Evolutionary conservation across 2,113 vertebrate genomes (phyloP), one percentile per base, ranked within the genome.

Genomic region (Scatophagus argus): DNA sequence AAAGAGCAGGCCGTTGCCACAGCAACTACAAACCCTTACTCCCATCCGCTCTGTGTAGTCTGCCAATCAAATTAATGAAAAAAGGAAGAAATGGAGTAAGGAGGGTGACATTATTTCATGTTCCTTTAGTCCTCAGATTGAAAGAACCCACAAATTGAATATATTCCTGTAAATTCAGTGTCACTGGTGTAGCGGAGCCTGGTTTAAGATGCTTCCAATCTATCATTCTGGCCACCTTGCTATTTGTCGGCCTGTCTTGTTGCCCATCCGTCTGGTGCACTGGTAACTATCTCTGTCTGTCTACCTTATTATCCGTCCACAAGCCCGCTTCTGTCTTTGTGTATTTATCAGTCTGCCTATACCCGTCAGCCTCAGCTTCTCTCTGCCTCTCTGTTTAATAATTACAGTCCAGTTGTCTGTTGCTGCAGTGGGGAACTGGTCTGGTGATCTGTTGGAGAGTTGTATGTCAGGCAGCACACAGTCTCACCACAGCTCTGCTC

Each of bases 1-100:
- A 93, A 93, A 93, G 90, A 93, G 87, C 88, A 83, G 90, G 81
- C 90, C 79, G 92, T 93, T 93, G 88, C 92, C 89, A 93, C 87
- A 85, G 92, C 91, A 93, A 93, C 92, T 82, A 87, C 91, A 93
- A 91, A 83, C 87, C 92, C 89, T 88, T 21, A 83, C 88, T 92
- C 88, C 82, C 85, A 85, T 89, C 85, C 87, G 47, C 86, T 86
- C 88, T 47, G 13, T 82, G 81, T 83, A 79, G 83, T 82, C 84
- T 92, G 92, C 90, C 92, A 92, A 90, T 93, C 90, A 92, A 84
- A 92, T 91, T 85, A 89, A 89, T 88, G 85, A 83, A 82, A 86
- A 71, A 72, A 66, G 49, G 71, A 83, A 71, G 61, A 62, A 69
- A 72, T 8, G 46, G 38, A 87, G 63, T 70, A 63, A 86, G 44